These are phyloP conservation scores for Caradrina kadenii DNA, from an alignment of 2,888 invertebrate species.

Conservation along the genomic window DNA sequence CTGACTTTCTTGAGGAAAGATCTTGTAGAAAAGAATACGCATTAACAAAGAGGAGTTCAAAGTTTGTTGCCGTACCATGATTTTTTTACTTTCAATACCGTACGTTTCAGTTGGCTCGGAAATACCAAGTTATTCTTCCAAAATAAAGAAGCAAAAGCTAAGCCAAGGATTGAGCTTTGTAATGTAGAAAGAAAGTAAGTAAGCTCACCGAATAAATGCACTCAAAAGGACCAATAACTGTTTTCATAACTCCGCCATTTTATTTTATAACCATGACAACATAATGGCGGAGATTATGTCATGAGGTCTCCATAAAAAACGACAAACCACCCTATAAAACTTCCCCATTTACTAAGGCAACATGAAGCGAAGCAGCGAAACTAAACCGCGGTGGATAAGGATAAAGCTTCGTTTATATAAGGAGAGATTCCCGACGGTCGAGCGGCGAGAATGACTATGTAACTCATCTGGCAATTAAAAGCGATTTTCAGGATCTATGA, in stretches of 20 bases:
- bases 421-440: neutral
- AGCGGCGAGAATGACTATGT: neutral
- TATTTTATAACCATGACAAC: conserved; percentile 26
- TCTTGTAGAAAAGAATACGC: no score
- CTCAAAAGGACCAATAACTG: neutral
- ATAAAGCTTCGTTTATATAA: conserved; percentile 14
- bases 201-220: neutral
- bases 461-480: neutral
- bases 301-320: conserved; percentile 34
- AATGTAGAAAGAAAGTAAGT: no score
- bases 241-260: conserved; percentile 11
- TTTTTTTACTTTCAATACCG: no score
- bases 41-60: no score
- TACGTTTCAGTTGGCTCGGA: no score
- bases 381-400: conserved; percentile 69
- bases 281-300: conserved; percentile 25
- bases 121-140: no score
- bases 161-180: no score
- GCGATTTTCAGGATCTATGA: no score
- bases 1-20: no score
- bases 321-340: conserved; percentile 45
- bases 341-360: conserved; percentile 61
- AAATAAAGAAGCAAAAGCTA: no score
- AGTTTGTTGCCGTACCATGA: no score
- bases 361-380: conserved; percentile 65